Base-by-base conservation (phyloP, 2,888 invertebrate species). In the Andrena hattorfiana region DNA sequence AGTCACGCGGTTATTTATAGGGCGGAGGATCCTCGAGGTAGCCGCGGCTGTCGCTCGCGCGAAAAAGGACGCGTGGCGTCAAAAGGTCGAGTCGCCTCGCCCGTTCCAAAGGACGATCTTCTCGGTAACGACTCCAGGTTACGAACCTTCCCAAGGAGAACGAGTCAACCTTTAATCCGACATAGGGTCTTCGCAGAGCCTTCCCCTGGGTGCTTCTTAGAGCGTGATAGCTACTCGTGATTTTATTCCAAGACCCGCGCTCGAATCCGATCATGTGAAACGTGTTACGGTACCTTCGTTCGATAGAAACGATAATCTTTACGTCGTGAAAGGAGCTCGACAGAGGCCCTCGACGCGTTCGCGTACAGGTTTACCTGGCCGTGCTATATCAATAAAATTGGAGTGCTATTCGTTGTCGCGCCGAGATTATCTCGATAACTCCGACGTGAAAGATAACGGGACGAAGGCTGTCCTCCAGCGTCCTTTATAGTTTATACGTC, bases 391-490 rank as follows among this genome's bases (percentile, higher is more conserved):
- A 90, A 90, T 90, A 90, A 89, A 89, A 90, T 88, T 86, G 80
- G 87, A 93, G 92, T 92, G 91, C 89, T 82, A 79, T 89, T 86
- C 86, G 89, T 69, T 90, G 92, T 91, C 87, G 79, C 63, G 62
- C 42, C 56, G 42, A 88, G 86, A 91, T 91, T 86, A 89, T 89
- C 84, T 70, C 82, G 88, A 91, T 90, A 90, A 90, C 89, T 88
- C 89, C 79, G 89, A 90, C 87, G 80, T 77, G 63, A 66, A 20
- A 81, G 88, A 90, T 89, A 89, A 77, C 77, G 76, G 81, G 63
- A 60, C 32, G 32, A 73, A 68, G 60, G 62, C 72, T 70, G 51
- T 42, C 28, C 59, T 30, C 51, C 20, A 8, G 16, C 48, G 54
- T 20, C 42, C 48, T n/a, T n/a, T n/a, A n/a, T n/a, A n/a, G n/a